Evolutionary conservation across 2,888 invertebrate genomes (phyloP).

Genomic region (Ophion ellenae): DNA sequence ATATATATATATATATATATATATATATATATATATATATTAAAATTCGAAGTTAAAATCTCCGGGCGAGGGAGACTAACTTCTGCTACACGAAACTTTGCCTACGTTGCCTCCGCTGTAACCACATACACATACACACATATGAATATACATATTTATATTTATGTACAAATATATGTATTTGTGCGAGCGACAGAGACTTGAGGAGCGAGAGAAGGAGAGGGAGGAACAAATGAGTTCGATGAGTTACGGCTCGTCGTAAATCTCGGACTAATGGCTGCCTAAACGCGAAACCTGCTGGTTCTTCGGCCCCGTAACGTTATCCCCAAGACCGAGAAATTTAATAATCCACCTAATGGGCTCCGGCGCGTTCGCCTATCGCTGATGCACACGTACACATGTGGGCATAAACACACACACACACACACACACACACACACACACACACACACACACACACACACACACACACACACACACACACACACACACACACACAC

Average conservation of each 20-base stretch:
- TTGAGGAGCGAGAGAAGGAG: constrained; percentile 37
- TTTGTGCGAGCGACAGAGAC: constrained; percentile 55
- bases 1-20: no score
- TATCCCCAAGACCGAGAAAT: constrained; percentile 81
- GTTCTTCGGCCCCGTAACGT: constrained; percentile 69
- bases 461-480: no score
- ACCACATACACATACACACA: not conserved
- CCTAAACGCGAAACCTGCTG: constrained; percentile 83
- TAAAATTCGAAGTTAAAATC: constrained; percentile 45
- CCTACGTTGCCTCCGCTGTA: constrained; percentile 13
- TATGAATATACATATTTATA: constrained; percentile 16
- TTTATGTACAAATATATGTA: constrained; percentile 27
- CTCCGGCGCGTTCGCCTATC: constrained; percentile 80
- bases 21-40: constrained; percentile 41
- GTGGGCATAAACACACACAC: not conserved
- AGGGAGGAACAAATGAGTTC: constrained; percentile 82
- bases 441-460: no score
- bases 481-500: no score
- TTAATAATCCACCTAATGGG: constrained; percentile 84
- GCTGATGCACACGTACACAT: constrained; percentile 69
- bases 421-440: not conserved
- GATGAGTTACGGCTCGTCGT: constrained; percentile 83
- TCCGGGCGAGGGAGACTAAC: constrained; percentile 28
- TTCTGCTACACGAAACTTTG: constrained; percentile 38
- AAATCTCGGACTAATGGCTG: constrained; percentile 83